Percentiles rank a stretch among this genome's conserved stretches.
Conservation (phyloP, 2,888 invertebrate genomes). For the Tromatobia lineatoria region DNA sequence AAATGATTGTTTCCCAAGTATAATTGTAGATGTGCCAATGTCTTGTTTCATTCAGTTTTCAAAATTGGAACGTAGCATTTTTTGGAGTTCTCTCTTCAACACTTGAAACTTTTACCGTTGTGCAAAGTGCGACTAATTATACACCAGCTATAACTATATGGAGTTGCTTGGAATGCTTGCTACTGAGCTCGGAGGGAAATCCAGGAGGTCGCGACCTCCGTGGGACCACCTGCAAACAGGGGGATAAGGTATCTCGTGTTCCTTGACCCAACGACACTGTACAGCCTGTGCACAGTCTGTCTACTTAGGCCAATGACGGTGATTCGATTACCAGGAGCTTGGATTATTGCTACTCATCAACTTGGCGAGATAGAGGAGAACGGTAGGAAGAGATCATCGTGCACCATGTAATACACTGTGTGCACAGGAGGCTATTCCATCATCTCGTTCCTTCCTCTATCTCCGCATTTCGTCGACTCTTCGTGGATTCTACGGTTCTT, state of each 20-base stretch:
- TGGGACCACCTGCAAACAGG: conserved; percentile 56
- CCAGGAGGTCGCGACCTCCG: conserved; percentile 51
- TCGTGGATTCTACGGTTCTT: conserved; percentile 56
- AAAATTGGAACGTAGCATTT: neutral
- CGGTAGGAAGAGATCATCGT: conserved; percentile 67
- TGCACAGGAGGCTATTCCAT: conserved; percentile 56
- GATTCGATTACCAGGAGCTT: conserved; percentile 77
- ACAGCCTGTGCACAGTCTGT: conserved; percentile 61
- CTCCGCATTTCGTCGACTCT: conserved; percentile 38
- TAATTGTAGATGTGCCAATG: neutral
- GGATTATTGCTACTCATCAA: conserved; percentile 75
- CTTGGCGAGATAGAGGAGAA: conserved; percentile 65
- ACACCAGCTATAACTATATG: neutral
- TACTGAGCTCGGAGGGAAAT: conserved; percentile 48
- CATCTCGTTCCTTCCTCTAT: conserved; percentile 66
- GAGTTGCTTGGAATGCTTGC: conserved; percentile 19
- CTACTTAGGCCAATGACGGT: conserved; percentile 71
- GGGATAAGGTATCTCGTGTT: conserved; percentile 30
- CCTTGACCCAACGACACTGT: conserved; percentile 44
- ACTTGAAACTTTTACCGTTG: conserved; percentile 20
- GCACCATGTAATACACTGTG: conserved; percentile 45
- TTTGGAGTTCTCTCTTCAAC: neutral
- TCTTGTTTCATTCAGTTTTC: neutral
- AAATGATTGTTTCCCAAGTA: too few species aligned
- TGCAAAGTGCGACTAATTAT: neutral